A percentile compares a stretch with the other conserved stretches of the same genome.
These are phyloP conservation scores for Lycodopsis pacificus DNA, from an alignment of 2,797 vertebrate genomes.

Conservation along the genomic window DNA sequence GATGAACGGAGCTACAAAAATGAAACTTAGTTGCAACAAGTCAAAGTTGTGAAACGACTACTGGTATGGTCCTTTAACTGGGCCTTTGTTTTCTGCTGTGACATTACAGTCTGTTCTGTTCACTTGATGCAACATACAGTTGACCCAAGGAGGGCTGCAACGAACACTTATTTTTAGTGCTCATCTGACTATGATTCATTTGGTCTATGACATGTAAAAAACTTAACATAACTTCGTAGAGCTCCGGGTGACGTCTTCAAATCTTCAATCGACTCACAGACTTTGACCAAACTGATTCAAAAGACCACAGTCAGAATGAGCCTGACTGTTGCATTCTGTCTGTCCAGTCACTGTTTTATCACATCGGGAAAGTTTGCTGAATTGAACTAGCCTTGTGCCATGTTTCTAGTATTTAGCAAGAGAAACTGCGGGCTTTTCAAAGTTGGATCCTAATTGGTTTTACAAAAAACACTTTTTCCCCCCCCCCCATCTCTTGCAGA, in stretches of 20 bases:
- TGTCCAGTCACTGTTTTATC: neutral
- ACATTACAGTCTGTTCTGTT: neutral
- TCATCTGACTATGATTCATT: neutral
- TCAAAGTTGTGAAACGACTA: neutral
- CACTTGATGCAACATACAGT: neutral
- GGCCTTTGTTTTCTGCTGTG: neutral
- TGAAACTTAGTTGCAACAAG: neutral
- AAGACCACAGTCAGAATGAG: neutral
- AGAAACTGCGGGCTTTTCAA: constrained; percentile 23
- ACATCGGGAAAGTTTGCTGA: constrained; percentile 39
- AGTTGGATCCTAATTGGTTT: constrained; percentile 19
- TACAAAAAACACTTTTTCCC: constrained; percentile 9
- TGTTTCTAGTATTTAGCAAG: constrained; percentile 26
- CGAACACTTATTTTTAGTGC: neutral
- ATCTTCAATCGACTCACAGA: neutral
- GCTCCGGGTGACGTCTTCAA: neutral
- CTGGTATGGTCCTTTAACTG: neutral
- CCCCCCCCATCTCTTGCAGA: neutral
- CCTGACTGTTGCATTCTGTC: neutral
- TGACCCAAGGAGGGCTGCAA: neutral
- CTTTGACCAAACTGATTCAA: neutral
- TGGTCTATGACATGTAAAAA: neutral
- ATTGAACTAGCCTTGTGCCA: constrained; percentile 45
- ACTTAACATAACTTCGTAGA: neutral
- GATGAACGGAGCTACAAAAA: neutral